Base-by-base conservation (phyloP, 2,888 invertebrate species). In the Hesperia comma region DNA sequence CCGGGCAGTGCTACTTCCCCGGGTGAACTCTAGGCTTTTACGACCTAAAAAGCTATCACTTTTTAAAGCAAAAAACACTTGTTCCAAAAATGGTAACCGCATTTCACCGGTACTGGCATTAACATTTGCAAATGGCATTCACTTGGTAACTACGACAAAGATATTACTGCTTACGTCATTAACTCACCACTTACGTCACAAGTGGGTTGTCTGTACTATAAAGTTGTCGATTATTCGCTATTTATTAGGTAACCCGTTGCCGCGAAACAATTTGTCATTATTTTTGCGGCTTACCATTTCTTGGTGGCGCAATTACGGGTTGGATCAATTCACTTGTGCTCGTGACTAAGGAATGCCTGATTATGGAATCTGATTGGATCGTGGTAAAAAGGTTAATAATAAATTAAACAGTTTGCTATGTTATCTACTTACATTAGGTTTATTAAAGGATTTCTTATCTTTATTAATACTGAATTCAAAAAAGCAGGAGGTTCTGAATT, bases 231-330 rank as follows among this genome's bases (percentile, higher is more conserved):
- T 46, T 46, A 58, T 43, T 43, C 46, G 21, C 32, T 12, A 46
- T 60, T 46, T 46, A 60, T 60, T 60, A 60, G 32, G 33, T 60
- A 60, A 60, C 46, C 14, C 8, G 32, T 32, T 60, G 32, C 26
- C 37, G 43, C 43, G 0, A 32, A 32, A 6, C 43, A 43, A 60
- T 17, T 32, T 60, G 10, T 8, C 46, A 53, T 53, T 60, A 21
- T 60, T 60, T 46, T 21, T 19, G 43, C 17, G 60, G 43, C 33
- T 60, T 58, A 43, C 40, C 58, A 41, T 32, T 43, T 43, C 7
- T 58, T 58, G 43, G 26, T 21, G 7, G 32, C 8, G 46, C 32
- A 43, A 41, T 57, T 57, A 57, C 21, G 41, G 40, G n/a, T 51
- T 41, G 41, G n/a, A 41, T 57, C 6, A 41, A 19, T 57, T 57